A percentile compares a stretch with the other conserved stretches of the same genome.
phyloP scores from a whole-genome alignment of 2,797 vertebrate genomes.

The Graptemys geographica region DNA sequence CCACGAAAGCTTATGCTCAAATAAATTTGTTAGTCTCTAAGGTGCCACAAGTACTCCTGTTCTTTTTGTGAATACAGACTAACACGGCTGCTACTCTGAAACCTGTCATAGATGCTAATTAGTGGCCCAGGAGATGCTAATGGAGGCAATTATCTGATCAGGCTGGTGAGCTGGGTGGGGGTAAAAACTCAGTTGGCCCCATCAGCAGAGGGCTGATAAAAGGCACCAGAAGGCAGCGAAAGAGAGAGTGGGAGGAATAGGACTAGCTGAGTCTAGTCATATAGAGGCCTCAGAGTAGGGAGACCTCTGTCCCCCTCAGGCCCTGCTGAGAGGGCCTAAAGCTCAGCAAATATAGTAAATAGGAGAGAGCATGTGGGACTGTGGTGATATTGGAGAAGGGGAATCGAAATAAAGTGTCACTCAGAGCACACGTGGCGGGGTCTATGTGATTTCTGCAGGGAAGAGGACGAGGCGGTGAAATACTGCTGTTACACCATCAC shows the following conservation, averaged over 20 bases:
- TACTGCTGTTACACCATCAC: not conserved
- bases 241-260: not conserved
- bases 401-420: too few relatives aligned
- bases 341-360: not conserved
- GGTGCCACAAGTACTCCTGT: too few relatives aligned
- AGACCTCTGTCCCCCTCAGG: not conserved
- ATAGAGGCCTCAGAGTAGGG: not conserved
- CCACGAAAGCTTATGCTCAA: too few relatives aligned
- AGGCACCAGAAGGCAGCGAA: not conserved
- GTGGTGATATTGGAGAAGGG: not conserved
- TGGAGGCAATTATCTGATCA: not conserved
- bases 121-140: too few relatives aligned
- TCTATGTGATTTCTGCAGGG: too few relatives aligned
- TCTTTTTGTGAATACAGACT: too few relatives aligned
- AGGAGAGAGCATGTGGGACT: accelerated
- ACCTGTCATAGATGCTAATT: too few relatives aligned
- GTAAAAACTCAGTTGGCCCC: not conserved
- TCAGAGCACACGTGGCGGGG: too few relatives aligned
- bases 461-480: too few relatives aligned
- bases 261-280: not conserved
- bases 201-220: not conserved
- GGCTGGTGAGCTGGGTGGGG: not conserved
- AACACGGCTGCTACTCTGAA: too few relatives aligned
- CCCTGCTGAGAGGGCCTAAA: not conserved
- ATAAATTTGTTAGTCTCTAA: too few relatives aligned